A percentile compares a stretch with the other conserved stretches of the same genome.
Evolutionary conservation across 2,113 vertebrate species (phyloP).

Genomic region (Carettochelys insculpta): DNA sequence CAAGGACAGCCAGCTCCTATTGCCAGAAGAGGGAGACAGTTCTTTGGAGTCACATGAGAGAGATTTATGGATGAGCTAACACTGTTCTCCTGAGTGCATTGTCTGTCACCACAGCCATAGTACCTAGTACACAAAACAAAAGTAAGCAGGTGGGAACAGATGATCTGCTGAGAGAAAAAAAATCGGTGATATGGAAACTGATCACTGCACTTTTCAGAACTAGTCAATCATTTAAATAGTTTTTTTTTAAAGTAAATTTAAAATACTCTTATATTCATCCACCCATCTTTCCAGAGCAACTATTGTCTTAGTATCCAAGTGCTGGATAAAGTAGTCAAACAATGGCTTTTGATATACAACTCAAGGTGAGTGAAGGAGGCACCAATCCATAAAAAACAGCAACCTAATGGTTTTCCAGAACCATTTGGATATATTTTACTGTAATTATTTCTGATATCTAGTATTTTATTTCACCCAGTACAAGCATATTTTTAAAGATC

Average conservation of each 20-base stretch:
- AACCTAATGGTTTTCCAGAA: not conserved
- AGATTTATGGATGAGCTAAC: not conserved
- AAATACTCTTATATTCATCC: not conserved
- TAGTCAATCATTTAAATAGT: not conserved
- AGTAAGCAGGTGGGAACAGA: not conserved
- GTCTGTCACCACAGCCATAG: not conserved
- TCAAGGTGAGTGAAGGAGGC: not conserved
- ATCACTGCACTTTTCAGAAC: not conserved
- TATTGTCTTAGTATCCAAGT: not conserved
- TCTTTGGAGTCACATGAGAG: not conserved
- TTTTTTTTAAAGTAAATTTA: not conserved
- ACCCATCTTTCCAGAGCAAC: not conserved
- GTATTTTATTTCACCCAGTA: rapidly evolving
- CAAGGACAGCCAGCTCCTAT: not conserved
- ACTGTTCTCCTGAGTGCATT: not conserved
- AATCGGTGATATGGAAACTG: not conserved
- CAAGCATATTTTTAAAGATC: not conserved
- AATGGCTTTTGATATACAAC: not conserved
- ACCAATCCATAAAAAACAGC: not conserved
- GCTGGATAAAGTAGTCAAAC: not conserved
- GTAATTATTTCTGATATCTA: not conserved
- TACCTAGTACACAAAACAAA: not conserved
- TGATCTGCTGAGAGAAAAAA: not conserved
- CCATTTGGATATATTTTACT: not conserved
- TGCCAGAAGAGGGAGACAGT: not conserved